Conservation (phyloP, 2,888 invertebrate species). For the Schizotus pectinicornis region DNA sequence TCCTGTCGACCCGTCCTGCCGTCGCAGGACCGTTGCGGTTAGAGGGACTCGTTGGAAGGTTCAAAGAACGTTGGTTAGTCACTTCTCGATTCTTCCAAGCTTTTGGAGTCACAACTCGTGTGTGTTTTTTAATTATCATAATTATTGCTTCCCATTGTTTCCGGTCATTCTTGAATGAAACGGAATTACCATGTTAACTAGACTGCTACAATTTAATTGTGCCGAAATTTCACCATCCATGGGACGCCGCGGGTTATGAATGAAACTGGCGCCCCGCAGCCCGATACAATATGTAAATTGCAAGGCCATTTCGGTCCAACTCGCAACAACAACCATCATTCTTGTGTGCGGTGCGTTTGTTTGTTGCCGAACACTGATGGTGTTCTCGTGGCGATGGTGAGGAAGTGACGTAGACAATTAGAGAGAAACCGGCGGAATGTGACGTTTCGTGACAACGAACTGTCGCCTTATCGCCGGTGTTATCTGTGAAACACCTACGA, state of each 20-base stretch:
- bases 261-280: slow-evolving; percentile 5
- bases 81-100: too few species aligned
- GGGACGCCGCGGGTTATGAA: slow-evolving; percentile 9
- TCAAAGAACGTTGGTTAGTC: too few species aligned
- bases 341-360: neutral
- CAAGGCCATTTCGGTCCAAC: slow-evolving; percentile 19
- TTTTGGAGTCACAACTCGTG: too few species aligned
- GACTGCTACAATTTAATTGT: slow-evolving; percentile 22
- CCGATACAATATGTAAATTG: slow-evolving; percentile 20
- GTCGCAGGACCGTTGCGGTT: too few species aligned
- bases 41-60: too few species aligned
- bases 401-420: slow-evolving; percentile 42
- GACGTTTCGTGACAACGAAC: slow-evolving; percentile 45
- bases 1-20: too few species aligned
- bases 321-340: too few species aligned
- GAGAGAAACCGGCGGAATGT: slow-evolving; percentile 40
- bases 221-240: slow-evolving; percentile 4
- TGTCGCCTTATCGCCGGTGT: slow-evolving; percentile 38
- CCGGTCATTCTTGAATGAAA: neutral
- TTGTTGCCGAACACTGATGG: neutral
- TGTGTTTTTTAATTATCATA: too few species aligned
- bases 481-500: slow-evolving; percentile 42
- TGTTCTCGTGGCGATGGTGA: slow-evolving; percentile 11
- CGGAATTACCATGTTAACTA: slow-evolving; percentile 22
- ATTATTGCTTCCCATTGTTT: too few species aligned